These are phyloP conservation scores for Steinernema carpocapsae DNA, from an alignment of 2,888 invertebrate species.

Conservation along the genomic window DNA sequence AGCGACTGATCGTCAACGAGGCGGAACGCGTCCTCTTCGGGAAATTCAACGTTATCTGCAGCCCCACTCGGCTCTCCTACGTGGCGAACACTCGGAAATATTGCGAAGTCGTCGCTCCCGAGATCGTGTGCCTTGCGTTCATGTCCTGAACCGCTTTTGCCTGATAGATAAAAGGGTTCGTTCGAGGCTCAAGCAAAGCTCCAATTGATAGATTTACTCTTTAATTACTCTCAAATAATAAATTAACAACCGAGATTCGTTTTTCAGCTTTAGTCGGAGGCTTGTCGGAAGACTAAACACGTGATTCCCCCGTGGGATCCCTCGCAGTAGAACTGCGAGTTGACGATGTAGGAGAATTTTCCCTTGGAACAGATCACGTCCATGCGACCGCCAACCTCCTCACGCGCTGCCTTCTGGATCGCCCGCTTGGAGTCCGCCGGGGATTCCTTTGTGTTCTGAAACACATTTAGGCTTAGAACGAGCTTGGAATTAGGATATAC, in stretches of 20 bases:
- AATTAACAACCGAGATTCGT: neutral
- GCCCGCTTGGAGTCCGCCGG: constrained; percentile 9
- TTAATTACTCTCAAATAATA: neutral
- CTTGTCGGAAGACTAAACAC: constrained; percentile 65
- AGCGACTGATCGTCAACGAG: neutral
- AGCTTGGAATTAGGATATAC: neutral
- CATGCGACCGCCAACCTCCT: constrained; percentile 56
- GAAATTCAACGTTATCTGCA: constrained; percentile 11
- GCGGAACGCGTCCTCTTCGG: neutral
- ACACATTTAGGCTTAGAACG: neutral
- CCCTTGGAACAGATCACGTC: constrained; percentile 65
- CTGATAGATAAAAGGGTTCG: neutral
- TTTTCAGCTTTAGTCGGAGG: neutral
- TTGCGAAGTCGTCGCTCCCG: neutral
- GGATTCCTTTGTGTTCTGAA: neutral
- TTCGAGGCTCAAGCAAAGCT: constrained; percentile 1
- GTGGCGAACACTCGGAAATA: neutral
- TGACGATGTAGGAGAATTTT: constrained; percentile 66
- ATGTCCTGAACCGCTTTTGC: neutral
- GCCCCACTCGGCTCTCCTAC: constrained; percentile 10
- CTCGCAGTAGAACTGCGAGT: constrained; percentile 51
- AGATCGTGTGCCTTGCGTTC: constrained; percentile 16
- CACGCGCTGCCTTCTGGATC: constrained; percentile 13
- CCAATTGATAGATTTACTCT: too few species aligned
- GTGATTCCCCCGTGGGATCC: constrained; percentile 58